These are phyloP conservation scores for Caenorhabditis angaria DNA, from an alignment of 2,888 invertebrate genomes.

Conservation along the genomic window DNA sequence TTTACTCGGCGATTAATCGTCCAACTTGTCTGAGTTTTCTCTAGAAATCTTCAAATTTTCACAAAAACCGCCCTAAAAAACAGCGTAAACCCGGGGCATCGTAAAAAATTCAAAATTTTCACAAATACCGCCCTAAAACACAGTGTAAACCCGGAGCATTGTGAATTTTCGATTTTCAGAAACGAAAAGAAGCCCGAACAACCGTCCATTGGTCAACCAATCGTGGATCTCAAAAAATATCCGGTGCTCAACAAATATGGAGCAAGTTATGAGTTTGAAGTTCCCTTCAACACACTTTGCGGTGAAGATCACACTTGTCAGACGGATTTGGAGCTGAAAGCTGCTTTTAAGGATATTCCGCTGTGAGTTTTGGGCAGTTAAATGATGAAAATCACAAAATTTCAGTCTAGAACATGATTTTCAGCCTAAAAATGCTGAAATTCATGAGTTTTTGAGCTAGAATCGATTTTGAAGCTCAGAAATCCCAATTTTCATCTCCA, in stretches of 20 bases:
- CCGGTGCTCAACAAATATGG: slow-evolving; percentile 67
- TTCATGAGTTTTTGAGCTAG: background rate
- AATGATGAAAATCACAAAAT: too few relatives aligned
- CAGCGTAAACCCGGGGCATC: too few relatives aligned
- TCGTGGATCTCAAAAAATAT: slow-evolving; percentile 54
- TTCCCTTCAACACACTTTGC: slow-evolving; percentile 74
- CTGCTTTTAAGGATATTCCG: slow-evolving; percentile 53
- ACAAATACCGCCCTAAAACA: too few relatives aligned
- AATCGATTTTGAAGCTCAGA: background rate
- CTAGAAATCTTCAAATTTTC: too few relatives aligned
- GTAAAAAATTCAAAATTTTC: too few relatives aligned
- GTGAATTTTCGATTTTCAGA: slow-evolving; percentile 10
- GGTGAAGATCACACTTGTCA: slow-evolving; percentile 74
- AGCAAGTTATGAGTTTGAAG: slow-evolving; percentile 60
- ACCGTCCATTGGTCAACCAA: slow-evolving; percentile 42
- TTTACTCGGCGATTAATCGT: too few relatives aligned
- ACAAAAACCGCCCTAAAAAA: too few relatives aligned
- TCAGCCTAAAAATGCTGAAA: background rate
- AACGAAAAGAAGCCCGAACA: slow-evolving; percentile 50
- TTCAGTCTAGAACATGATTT: too few relatives aligned
- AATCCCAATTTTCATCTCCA: too few relatives aligned
- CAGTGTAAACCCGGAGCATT: too few relatives aligned
- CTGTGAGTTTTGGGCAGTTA: slow-evolving; percentile 46
- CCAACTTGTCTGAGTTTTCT: too few relatives aligned
- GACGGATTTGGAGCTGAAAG: slow-evolving; percentile 71